phyloP scores from a whole-genome alignment of 2,888 invertebrate genomes.

The Phania funesta region DNA sequence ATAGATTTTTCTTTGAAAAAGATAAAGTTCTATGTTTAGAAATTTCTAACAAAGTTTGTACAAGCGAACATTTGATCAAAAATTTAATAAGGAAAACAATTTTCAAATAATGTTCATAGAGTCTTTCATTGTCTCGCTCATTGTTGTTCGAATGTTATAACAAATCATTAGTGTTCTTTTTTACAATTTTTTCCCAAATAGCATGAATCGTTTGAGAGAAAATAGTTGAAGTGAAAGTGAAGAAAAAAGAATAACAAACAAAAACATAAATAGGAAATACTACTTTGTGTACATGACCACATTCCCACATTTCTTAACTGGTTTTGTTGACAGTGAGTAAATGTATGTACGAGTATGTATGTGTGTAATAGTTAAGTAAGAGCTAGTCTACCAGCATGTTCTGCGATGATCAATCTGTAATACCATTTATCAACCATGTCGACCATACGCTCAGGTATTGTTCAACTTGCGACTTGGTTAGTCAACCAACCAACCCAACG shows the following conservation, averaged over 20 bases:
- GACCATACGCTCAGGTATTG: conserved; percentile 9
- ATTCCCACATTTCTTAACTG: conserved; percentile 60
- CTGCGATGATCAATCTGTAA: background rate
- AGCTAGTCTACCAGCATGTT: background rate
- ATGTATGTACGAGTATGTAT: background rate
- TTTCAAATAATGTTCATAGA: no score
- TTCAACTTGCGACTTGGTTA: conserved; percentile 20
- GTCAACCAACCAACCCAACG: conserved; percentile 18
- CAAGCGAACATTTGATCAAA: no score
- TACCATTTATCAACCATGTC: conserved; percentile 20
- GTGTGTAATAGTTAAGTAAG: background rate
- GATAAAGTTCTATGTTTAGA: no score
- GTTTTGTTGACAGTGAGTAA: conserved; percentile 9
- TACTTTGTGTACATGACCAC: conserved; percentile 31
- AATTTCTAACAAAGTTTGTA: no score
- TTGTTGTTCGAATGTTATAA: conserved; percentile 23
- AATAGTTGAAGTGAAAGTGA: conserved; percentile 42
- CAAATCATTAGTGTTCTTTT: conserved; percentile 27
- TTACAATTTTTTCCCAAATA: background rate
- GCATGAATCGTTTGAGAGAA: conserved; percentile 55
- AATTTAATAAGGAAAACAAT: no score
- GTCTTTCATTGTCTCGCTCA: conserved; percentile 14
- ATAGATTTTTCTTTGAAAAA: no score
- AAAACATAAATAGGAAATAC: conserved; percentile 50
- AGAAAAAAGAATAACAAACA: background rate